Conservation (phyloP, 2,888 invertebrate genomes). For the Elmis aenea region DNA sequence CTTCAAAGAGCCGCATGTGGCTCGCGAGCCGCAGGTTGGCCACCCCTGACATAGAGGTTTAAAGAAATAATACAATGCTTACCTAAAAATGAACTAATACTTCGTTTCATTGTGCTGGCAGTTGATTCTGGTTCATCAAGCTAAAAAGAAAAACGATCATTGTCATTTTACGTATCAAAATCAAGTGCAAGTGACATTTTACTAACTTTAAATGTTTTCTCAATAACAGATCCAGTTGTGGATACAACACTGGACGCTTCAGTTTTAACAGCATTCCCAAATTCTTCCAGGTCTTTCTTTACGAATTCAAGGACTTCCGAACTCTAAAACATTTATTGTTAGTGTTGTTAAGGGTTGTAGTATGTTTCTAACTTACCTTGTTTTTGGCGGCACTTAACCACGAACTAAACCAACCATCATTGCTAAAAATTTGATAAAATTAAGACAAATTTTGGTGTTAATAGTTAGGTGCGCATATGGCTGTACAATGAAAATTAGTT, state of each 20-base stretch:
- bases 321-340: conserved; percentile 58
- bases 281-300: conserved; percentile 70
- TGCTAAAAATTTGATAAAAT: conserved; percentile 29
- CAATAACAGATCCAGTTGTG: conserved; percentile 61
- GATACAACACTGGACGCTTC: conserved; percentile 65
- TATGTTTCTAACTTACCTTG: conserved; percentile 40
- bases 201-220: conserved; percentile 65
- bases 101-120: conserved; percentile 66
- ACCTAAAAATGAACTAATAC: conserved; percentile 66
- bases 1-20: too few relatives aligned
- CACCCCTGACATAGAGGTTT: too few relatives aligned
- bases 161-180: too few relatives aligned
- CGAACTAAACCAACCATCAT: conserved; percentile 43
- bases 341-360: too few relatives aligned
- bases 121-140: conserved; percentile 68
- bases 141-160: conserved; percentile 41
- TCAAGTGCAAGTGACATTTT: too few relatives aligned
- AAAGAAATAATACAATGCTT: too few relatives aligned
- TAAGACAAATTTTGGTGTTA: conserved; percentile 6
- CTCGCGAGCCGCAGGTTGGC: too few relatives aligned
- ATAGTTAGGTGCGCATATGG: conserved; percentile 6
- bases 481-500: conserved; percentile 9
- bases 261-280: conserved; percentile 64
- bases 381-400: conserved; percentile 46
- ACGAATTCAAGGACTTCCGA: conserved; percentile 72